phyloP scores from a whole-genome alignment of 1,140 invertebrate genomes.

The Gyrodactylus bullatarudis region DNA sequence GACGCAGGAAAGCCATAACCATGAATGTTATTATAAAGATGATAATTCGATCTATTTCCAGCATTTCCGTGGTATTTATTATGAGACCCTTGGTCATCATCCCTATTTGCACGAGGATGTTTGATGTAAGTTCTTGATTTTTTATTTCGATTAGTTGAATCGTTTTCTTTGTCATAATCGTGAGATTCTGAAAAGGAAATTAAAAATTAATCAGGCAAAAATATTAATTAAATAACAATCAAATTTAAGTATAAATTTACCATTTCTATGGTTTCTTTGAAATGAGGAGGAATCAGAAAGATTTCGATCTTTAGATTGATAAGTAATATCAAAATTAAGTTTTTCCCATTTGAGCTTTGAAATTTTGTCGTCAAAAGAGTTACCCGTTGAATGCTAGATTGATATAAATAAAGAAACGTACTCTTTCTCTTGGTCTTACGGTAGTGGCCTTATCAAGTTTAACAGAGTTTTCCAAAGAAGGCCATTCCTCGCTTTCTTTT shows the following conservation, averaged over 20 bases:
- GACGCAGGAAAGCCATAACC: background rate
- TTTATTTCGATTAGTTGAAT: background rate
- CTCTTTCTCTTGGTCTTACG: background rate
- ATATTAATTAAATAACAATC: too few species aligned
- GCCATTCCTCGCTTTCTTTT: background rate
- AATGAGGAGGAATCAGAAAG: too few species aligned
- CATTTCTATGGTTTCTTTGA: too few species aligned
- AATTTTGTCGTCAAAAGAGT: background rate
- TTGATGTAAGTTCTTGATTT: background rate
- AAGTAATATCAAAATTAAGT: background rate
- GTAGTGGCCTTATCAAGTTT: background rate
- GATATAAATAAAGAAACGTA: background rate
- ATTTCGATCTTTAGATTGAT: background rate
- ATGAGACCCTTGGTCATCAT: background rate
- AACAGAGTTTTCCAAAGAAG: background rate
- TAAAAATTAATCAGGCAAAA: too few species aligned
- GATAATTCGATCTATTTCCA: too few species aligned
- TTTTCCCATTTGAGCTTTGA: background rate
- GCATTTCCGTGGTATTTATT: background rate
- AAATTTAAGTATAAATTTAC: too few species aligned
- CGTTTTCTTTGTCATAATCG: background rate
- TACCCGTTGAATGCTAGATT: background rate
- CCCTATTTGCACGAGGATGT: background rate
- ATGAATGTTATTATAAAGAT: background rate
- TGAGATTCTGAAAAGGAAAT: too few species aligned